Evolutionary conservation across 2,797 vertebrate genomes (phyloP).

Genomic region (Nannoperca obscura): DNA sequence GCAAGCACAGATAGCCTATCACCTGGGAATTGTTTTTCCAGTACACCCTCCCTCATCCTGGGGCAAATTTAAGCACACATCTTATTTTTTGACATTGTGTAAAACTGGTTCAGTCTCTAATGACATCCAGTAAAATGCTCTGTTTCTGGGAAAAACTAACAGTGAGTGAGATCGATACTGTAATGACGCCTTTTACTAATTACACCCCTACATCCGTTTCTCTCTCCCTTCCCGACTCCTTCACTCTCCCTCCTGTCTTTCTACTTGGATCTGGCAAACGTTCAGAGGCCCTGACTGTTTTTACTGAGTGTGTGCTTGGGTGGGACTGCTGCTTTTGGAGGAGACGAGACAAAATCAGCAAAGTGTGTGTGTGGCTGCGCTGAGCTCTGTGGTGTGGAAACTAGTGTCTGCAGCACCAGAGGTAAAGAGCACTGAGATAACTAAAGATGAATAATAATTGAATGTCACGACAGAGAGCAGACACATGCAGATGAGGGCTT

Average conservation of each 20-base stretch:
- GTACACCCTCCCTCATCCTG: neutral
- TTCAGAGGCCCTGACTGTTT: constrained; percentile 29
- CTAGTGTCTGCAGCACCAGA: constrained; percentile 3
- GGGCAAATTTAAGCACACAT: neutral
- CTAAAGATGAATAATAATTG: constrained; percentile 9
- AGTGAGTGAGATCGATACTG: constrained; percentile 16
- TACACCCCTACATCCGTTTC: neutral
- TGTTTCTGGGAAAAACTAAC: constrained; percentile 12
- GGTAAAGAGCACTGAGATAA: constrained; percentile 19
- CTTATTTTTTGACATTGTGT: neutral
- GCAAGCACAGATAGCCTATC: neutral
- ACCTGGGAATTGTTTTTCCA: constrained; percentile 23
- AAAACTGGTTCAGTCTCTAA: constrained; percentile 14
- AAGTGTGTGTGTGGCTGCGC: constrained; percentile 20
- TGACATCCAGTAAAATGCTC: neutral
- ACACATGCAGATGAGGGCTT: too few relatives aligned
- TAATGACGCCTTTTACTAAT: neutral
- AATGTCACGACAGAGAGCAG: neutral
- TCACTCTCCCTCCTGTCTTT: constrained; percentile 18
- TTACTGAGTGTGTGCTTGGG: constrained; percentile 29
- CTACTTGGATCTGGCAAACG: constrained; percentile 12
- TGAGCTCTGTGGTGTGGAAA: constrained; percentile 22
- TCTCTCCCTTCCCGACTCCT: neutral
- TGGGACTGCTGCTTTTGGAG: constrained; percentile 47
- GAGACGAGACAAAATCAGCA: constrained; percentile 21